Evolutionary conservation across 2,113 vertebrate genomes (phyloP).

Genomic region (Urocynchramus pylzowi): DNA sequence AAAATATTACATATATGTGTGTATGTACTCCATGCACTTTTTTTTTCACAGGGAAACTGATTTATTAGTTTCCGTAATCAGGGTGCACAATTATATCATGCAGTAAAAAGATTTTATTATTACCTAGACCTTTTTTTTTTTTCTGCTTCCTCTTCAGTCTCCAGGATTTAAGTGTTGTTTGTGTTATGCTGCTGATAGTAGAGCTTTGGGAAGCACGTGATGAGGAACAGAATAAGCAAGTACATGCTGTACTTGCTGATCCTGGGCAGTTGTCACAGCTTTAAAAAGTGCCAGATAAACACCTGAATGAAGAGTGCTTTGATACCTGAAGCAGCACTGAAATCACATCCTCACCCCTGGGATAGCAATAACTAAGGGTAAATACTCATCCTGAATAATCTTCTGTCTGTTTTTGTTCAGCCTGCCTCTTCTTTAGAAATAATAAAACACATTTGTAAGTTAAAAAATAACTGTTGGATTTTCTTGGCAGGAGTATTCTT

Average conservation of each 20-base stretch:
- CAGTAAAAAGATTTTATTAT: background rate
- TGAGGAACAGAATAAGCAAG: background rate
- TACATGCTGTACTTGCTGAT: background rate
- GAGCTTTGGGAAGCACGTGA: background rate
- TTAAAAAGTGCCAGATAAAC: background rate
- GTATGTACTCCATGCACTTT: fast-evolving
- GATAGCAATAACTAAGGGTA: background rate
- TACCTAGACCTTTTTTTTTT: background rate
- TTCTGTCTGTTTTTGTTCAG: background rate
- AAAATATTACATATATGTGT: too few species aligned
- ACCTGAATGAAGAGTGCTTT: background rate
- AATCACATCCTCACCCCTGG: background rate
- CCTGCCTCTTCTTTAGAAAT: background rate
- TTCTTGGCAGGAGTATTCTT: background rate
- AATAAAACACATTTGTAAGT: background rate
- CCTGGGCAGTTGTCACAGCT: background rate
- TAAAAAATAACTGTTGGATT: background rate
- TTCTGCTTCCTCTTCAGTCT: background rate
- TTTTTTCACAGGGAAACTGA: background rate
- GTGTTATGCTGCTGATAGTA: background rate
- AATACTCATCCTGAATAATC: background rate
- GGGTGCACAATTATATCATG: background rate
- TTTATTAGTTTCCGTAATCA: background rate
- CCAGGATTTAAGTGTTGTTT: background rate
- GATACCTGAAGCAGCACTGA: background rate